These are phyloP conservation scores for Falco rusticolus DNA, from an alignment of 2,797 vertebrate genomes.

Conservation along the genomic window DNA sequence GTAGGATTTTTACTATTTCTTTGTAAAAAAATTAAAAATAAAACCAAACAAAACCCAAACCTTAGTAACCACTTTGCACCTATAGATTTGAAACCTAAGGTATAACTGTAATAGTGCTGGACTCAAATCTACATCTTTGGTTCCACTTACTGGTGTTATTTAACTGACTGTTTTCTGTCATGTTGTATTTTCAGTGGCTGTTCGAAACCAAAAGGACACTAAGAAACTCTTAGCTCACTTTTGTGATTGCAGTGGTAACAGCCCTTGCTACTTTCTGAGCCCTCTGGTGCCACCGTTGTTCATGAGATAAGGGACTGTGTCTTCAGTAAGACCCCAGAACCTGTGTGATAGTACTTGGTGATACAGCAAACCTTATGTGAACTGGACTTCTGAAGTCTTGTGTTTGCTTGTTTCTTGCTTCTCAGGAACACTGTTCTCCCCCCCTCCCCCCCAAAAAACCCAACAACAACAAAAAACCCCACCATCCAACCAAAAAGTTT, in stretches of 20 bases:
- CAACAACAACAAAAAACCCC: too few relatives aligned
- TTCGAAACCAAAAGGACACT: not conserved
- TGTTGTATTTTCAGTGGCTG: accelerated
- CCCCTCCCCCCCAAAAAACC: too few relatives aligned
- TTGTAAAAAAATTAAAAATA: not conserved
- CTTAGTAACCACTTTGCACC: not conserved
- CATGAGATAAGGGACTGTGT: not conserved
- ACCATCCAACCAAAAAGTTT: not conserved
- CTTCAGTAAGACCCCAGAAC: not conserved
- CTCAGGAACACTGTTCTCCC: not conserved
- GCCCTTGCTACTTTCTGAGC: not conserved
- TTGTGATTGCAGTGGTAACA: not conserved
- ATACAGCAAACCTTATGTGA: not conserved
- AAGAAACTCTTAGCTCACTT: not conserved
- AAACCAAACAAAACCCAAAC: not conserved
- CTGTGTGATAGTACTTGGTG: not conserved
- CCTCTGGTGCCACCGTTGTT: not conserved
- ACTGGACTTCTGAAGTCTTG: not conserved
- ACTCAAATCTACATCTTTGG: not conserved
- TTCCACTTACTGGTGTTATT: not conserved
- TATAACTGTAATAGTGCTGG: not conserved
- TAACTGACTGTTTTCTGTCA: not conserved
- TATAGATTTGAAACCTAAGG: not conserved
- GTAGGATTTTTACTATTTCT: not conserved
- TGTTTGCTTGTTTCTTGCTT: not conserved